Evolutionary conservation across 1,140 invertebrate genomes (phyloP), one percentile per base, ranked within the genome.

Genomic region (Oreohelix idahoensis): DNA sequence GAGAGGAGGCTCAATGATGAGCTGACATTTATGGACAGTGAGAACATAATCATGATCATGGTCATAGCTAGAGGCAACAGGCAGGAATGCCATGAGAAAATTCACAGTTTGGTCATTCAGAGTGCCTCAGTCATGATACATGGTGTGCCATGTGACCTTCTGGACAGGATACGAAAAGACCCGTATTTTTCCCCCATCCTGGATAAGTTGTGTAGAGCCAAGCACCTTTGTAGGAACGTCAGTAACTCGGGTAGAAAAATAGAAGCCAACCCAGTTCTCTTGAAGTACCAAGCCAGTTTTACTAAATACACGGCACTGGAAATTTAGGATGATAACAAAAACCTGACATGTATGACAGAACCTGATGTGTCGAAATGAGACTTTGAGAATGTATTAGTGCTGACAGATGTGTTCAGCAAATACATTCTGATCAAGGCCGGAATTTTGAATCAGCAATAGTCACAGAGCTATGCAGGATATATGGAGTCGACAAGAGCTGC

Each of bases 31-130:
- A 99, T 99, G 97, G 96, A 97, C 0, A 95, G 97, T 0, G 98
- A 99, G 92, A 99, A 99, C 92, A 95, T 99, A 26, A 98, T 99
- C 35, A 98, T 99, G 96, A 97, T 97, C 0, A 98, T 99, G 96
- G 98, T 99, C 0, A 97, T 98, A 92, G 94, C 95, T 51, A 98
- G 98, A 42, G 97, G 95, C 1, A 96, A 98, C 93, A 94, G 98
- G 88, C 84, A 96, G 95, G 95, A 96, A 1, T 99, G 98, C 86
- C 98, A 99, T 92, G 98, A 99, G 91, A 96, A 98, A 92, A 98
- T 99, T 86, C 94, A 98, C 70, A 96, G 97, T 0, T 92, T 99
- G 0, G 98, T 97, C 0, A 97, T 98, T 71, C 95, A 98, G 93
- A 98, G 98, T 0, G 97, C 95, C 0, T 95, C 94, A 23, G 94